Evolutionary conservation across 2,113 vertebrate genomes (phyloP), one percentile per base, ranked within the genome.

Genomic region (Balaeniceps rex): DNA sequence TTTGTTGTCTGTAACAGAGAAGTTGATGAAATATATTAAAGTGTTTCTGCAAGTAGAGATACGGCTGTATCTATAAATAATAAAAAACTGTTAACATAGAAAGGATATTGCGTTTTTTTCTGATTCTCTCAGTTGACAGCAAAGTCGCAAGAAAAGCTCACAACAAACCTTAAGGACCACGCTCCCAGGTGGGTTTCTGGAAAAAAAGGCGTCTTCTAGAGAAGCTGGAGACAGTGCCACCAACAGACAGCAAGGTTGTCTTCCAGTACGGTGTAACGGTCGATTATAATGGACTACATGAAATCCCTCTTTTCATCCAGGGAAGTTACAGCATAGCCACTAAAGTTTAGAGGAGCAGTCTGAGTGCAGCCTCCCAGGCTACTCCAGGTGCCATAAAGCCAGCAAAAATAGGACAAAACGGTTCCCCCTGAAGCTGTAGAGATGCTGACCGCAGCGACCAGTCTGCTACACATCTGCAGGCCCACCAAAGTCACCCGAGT

Each of bases 371-470:
- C n/a, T 70, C 21, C 4, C 1, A 3, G 21, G 22, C 42, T 23
- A 31, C 42, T 64, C 57, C 72, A 33, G 72, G 72, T 33, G 42
- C 26, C 47, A 36, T 10, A 19, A 21, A 70, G n/a, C 22, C 81
- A 64, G 14, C 28, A 76, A 55, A 70, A 63, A 2, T 1, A 31
- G 47, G 40, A 19, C 24, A 70, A 40, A 31, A 5, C 0, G 0
- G 14, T 31, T 69, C 40, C 29, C 47, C 19, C 25, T 40, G 49
- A 17, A 55, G n/a, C 23, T 8, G 38, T 31, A 10, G 19, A 29
- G 63, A 26, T 10, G 49, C 34, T 42, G 55, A 49, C 21, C 1
- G 0, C 40, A 47, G 31, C 0, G 0, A 25, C 29, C 49, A 63
- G 40, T 34, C 44, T 12, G 14, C 47, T 40, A 40, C 65, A 46